phyloP scores from a whole-genome alignment of 53 echinoderm and acorn worm species.

The Holothuria leucospilota region DNA sequence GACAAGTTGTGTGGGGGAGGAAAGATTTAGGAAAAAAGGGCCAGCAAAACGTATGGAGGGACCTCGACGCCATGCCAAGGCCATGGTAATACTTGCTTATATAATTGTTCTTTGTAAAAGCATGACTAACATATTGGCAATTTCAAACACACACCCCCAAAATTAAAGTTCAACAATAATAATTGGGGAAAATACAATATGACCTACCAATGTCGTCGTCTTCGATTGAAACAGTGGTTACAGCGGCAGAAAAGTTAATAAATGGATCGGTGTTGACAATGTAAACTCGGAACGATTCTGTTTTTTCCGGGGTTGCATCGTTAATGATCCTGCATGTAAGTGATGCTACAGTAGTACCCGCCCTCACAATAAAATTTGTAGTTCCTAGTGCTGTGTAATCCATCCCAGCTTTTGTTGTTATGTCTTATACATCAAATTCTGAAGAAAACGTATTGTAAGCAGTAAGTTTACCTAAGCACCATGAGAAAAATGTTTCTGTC shows the following conservation, averaged over 20 bases:
- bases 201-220: conserved; percentile 11
- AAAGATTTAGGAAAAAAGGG: too few relatives aligned
- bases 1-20: too few relatives aligned
- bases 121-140: too few relatives aligned
- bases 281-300: background rate
- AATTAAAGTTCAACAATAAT: too few relatives aligned
- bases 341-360: background rate
- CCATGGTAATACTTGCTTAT: too few relatives aligned
- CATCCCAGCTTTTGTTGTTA: background rate
- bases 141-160: too few relatives aligned
- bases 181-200: background rate
- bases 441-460: too few relatives aligned
- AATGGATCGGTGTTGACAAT: background rate
- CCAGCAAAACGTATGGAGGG: too few relatives aligned
- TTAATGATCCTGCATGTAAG: background rate
- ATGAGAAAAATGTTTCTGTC: too few relatives aligned
- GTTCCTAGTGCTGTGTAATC: background rate
- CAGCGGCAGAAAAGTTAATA: background rate
- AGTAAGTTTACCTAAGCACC: too few relatives aligned
- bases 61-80: too few relatives aligned
- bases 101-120: too few relatives aligned
- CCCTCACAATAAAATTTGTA: background rate
- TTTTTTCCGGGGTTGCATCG: background rate
- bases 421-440: background rate
- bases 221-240: background rate